A percentile compares a stretch with the other conserved stretches of the same genome.
Evolutionary conservation across 2,888 invertebrate genomes (phyloP).

Genomic region (Scrobipalpa costella): DNA sequence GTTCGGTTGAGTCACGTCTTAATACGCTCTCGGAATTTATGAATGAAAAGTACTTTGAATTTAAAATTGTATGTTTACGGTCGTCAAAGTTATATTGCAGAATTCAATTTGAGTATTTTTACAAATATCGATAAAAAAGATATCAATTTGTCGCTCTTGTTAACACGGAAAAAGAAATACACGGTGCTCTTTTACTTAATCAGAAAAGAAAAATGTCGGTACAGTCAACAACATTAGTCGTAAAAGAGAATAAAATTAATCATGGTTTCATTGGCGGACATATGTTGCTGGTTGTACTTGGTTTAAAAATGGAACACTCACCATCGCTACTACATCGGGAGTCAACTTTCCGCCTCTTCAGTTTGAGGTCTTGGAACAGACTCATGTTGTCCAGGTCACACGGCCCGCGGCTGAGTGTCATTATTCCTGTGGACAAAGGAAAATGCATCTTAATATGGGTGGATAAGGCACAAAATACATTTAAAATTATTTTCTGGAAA

Average conservation of each 20-base stretch:
- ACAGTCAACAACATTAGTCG: not conserved
- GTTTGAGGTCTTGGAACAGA: slow-evolving; percentile 99
- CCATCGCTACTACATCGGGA: slow-evolving; percentile 98
- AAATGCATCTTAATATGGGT: slow-evolving; percentile 34
- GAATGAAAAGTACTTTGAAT: slow-evolving; percentile 12
- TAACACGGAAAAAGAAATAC: not conserved
- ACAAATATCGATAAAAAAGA: not conserved
- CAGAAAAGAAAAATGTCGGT: not conserved
- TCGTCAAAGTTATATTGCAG: not conserved
- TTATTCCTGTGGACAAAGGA: slow-evolving; percentile 88
- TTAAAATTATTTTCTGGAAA: not conserved
- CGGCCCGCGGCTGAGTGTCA: slow-evolving; percentile 98
- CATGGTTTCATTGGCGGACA: too few species aligned
- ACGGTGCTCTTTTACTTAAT: slow-evolving; percentile 13
- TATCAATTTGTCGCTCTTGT: not conserved
- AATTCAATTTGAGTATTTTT: not conserved
- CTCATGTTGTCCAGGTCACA: slow-evolving; percentile 99
- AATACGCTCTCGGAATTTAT: slow-evolving; percentile 12
- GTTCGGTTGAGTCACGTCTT: slow-evolving; percentile 13
- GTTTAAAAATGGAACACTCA: slow-evolving; percentile 65
- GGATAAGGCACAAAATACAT: slow-evolving; percentile 12
- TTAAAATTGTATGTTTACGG: not conserved
- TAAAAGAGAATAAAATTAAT: not conserved
- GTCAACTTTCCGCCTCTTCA: slow-evolving; percentile 98
- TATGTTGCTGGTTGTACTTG: not conserved